A percentile compares a stretch with the other conserved stretches of the same genome.
Conservation (phyloP, 2,888 invertebrate genomes). For the Limnephilus rhombicus region DNA sequence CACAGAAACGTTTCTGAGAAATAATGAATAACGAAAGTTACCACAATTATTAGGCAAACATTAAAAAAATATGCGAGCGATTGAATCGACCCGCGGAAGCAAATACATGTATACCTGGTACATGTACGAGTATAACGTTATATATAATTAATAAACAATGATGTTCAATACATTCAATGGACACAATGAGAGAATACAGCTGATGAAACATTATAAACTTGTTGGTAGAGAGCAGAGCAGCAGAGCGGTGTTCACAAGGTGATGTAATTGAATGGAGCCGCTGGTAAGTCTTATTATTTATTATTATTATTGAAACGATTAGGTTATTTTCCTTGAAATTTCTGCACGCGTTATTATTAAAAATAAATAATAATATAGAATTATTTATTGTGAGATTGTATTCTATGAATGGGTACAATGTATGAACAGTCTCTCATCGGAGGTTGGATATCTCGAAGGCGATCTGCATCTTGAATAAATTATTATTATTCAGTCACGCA, state of each 20-base stretch:
- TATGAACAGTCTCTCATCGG: background rate
- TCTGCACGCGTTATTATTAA: background rate
- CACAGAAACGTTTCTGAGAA: background rate
- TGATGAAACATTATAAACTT: conserved; percentile 23
- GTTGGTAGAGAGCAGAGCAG: conserved; percentile 31
- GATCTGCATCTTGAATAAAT: background rate
- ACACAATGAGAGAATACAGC: background rate
- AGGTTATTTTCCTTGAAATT: background rate
- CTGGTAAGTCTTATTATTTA: background rate
- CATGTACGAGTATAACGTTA: background rate
- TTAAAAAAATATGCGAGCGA: background rate
- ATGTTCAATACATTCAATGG: background rate
- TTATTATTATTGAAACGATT: background rate
- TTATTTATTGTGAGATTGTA: background rate
- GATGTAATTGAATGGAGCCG: background rate
- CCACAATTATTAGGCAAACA: background rate
- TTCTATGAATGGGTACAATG: background rate
- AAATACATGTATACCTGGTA: background rate
- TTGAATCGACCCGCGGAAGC: background rate
- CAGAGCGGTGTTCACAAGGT: background rate
- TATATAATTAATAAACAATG: background rate
- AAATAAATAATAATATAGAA: background rate
- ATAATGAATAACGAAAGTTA: background rate
- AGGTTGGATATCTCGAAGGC: background rate
- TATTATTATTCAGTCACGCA: background rate